Evolutionary conservation across 2,888 invertebrate genomes (phyloP).

Genomic region (Carcina quercana): DNA sequence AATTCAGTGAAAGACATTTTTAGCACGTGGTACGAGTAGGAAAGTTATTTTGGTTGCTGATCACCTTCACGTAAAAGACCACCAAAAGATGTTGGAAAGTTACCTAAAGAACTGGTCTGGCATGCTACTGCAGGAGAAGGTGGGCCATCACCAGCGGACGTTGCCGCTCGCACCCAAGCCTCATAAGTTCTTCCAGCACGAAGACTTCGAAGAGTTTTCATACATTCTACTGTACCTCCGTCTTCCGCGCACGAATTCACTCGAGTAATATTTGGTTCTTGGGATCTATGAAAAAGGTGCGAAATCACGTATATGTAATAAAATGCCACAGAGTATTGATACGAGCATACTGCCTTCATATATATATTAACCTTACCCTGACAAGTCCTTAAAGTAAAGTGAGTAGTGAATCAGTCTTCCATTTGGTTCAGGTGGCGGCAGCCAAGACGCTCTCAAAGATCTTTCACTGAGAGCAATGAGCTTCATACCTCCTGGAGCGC

Average conservation of each 20-base stretch:
- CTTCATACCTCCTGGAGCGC: conserved; percentile 89
- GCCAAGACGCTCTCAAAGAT: conserved; percentile 89
- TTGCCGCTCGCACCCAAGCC: conserved; percentile 90
- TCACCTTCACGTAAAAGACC: too few species aligned
- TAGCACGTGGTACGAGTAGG: too few species aligned
- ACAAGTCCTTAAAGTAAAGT: conserved; percentile 83
- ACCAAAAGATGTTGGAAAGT: too few species aligned
- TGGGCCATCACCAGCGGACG: conserved; percentile 81
- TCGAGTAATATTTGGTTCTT: conserved; percentile 55
- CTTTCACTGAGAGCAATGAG: conserved; percentile 86
- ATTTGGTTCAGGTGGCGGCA: conserved; percentile 86
- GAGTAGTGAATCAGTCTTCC: conserved; percentile 88
- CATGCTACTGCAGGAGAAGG: conserved; percentile 58
- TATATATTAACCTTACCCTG: conserved; percentile 74
- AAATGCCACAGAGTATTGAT: neutral
- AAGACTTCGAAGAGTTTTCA: conserved; percentile 78
- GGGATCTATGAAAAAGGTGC: conserved; percentile 32
- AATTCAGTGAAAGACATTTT: too few species aligned
- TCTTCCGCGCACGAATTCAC: conserved; percentile 58
- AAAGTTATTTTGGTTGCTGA: too few species aligned
- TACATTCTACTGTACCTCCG: conserved; percentile 51
- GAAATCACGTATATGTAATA: neutral
- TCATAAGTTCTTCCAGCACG: conserved; percentile 84
- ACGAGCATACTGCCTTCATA: too few species aligned
- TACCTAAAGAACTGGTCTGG: conserved; percentile 62